phyloP scores from a whole-genome alignment of 2,888 invertebrate genomes.

The Meteorus colon region DNA sequence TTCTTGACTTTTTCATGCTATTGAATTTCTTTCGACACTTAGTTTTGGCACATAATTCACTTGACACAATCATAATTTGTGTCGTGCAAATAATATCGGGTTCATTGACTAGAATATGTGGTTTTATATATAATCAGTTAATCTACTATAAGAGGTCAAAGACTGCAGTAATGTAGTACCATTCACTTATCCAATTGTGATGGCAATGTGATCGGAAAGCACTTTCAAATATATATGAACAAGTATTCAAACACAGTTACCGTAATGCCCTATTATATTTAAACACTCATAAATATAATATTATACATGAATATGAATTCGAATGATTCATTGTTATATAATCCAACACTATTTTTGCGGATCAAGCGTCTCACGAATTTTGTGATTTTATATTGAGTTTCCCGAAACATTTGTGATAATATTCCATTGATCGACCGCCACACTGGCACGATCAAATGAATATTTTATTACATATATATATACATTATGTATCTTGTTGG shows the following conservation, averaged over 20 bases:
- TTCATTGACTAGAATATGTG: neutral
- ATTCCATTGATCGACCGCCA: neutral
- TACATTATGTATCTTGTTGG: neutral
- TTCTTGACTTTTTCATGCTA: constrained; percentile 25
- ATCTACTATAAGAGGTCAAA: neutral
- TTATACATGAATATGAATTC: neutral
- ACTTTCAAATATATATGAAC: neutral
- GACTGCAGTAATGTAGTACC: neutral
- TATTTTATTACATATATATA: constrained; percentile 6
- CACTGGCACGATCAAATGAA: neutral
- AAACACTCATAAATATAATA: neutral
- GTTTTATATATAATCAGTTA: neutral
- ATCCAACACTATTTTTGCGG: neutral
- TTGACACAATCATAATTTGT: constrained; percentile 62
- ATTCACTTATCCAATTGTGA: neutral
- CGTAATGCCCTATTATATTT: neutral
- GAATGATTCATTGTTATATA: neutral
- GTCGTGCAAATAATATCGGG: constrained; percentile 45
- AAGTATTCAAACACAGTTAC: neutral
- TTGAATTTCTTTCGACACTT: constrained; percentile 57
- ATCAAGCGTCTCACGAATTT: neutral
- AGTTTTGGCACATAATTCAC: constrained; percentile 72
- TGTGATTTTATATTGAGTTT: neutral
- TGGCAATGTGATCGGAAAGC: neutral
- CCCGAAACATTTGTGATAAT: neutral